A percentile compares a stretch with the other conserved stretches of the same genome.
Evolutionary conservation across 2,888 invertebrate species (phyloP).

Genomic region (Lissonota sp.): DNA sequence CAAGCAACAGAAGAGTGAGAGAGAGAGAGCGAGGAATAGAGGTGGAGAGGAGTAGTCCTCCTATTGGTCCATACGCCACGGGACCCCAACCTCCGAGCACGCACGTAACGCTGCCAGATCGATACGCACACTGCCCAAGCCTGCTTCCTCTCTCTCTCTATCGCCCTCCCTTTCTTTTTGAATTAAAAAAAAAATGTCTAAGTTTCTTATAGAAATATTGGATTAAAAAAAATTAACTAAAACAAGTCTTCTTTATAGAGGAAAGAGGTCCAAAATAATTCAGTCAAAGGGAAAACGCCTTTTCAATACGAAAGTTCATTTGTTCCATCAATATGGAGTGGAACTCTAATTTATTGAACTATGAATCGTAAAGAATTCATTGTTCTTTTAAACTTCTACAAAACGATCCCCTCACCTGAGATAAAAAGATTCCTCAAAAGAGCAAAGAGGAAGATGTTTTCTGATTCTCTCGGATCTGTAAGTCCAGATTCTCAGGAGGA

Average conservation of each 20-base stretch:
- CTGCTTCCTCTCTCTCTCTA: conserved; percentile 61
- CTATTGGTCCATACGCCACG: conserved; percentile 81
- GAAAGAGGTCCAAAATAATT: too few species aligned
- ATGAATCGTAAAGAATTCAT: too few species aligned
- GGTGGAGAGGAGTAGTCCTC: conserved; percentile 80
- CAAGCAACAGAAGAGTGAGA: conserved; percentile 17
- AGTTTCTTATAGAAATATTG: too few species aligned
- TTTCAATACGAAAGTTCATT: too few species aligned
- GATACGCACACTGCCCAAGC: conserved; percentile 84
- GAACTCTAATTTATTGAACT: too few species aligned
- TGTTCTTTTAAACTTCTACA: too few species aligned
- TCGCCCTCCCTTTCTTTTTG: conserved; percentile 7
- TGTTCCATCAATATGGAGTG: too few species aligned
- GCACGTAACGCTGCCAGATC: conserved; percentile 83
- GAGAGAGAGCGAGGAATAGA: conserved; percentile 60
- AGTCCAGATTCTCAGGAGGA: conserved; percentile 25
- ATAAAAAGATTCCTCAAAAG: background rate
- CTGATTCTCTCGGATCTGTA: conserved; percentile 19
- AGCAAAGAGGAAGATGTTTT: background rate
- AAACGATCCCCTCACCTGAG: too few species aligned
- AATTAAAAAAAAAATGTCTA: too few species aligned
- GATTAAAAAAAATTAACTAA: too few species aligned
- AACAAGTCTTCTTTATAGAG: too few species aligned
- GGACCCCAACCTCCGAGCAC: conserved; percentile 82
- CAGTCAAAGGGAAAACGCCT: too few species aligned